These are phyloP conservation scores for Drosophila punjabiensis DNA, from an alignment of 1,140 invertebrate species.

Conservation along the genomic window DNA sequence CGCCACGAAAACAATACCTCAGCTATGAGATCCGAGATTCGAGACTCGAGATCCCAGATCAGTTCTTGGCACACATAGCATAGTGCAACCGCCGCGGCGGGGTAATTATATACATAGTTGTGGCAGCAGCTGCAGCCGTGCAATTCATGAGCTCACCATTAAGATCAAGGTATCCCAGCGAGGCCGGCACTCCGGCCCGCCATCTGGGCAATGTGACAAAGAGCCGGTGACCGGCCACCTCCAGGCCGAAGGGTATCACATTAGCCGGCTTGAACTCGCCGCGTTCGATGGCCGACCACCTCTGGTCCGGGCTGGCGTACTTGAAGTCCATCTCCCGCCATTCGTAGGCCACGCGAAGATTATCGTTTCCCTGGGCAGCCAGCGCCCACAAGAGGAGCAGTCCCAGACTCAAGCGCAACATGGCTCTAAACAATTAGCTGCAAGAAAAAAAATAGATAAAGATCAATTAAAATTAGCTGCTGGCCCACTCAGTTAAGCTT, in stretches of 20 bases:
- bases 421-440: constrained; percentile 51
- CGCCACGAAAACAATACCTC: constrained; percentile 46
- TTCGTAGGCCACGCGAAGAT: constrained; percentile 89
- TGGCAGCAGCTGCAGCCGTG: constrained; percentile 41
- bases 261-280: constrained; percentile 88
- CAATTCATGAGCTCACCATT: constrained; percentile 87
- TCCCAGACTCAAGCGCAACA: constrained; percentile 17
- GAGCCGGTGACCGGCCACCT: constrained; percentile 88
- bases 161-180: constrained; percentile 90
- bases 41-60: constrained; percentile 34
- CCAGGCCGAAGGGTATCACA: constrained; percentile 90
- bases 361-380: constrained; percentile 86
- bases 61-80: constrained; percentile 51
- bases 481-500: constrained; percentile 31
- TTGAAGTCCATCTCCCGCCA: constrained; percentile 91
- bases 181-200: constrained; percentile 90
- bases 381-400: constrained; percentile 51
- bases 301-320: constrained; percentile 86
- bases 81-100: constrained; percentile 37
- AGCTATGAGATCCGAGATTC: constrained; percentile 24
- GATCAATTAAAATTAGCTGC: constrained; percentile 28
- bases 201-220: constrained; percentile 91
- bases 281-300: constrained; percentile 86
- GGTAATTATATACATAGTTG: constrained; percentile 37
- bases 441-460: constrained; percentile 22